Conservation (phyloP, 2,888 invertebrate species). For the Mamestra brassicae region DNA sequence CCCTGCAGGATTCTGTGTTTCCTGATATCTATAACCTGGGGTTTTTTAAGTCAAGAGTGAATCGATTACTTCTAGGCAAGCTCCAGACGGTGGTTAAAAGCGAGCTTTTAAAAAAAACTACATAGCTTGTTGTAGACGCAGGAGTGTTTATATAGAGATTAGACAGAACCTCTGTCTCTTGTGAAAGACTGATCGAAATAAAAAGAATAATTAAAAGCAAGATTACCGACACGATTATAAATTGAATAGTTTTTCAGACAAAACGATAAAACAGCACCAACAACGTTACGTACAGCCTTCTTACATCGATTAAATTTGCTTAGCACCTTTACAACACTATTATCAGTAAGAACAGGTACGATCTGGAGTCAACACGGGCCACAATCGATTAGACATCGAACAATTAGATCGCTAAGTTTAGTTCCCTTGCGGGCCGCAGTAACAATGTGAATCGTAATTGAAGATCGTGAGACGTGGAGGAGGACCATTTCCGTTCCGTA, state of each 20-base stretch:
- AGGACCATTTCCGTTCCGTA: slow-evolving; percentile 59
- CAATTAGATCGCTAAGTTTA: slow-evolving; percentile 69
- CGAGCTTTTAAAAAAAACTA: too few species aligned
- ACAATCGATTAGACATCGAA: slow-evolving; percentile 67
- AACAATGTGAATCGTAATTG: slow-evolving; percentile 67
- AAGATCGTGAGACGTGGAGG: slow-evolving; percentile 55
- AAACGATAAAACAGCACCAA: neutral
- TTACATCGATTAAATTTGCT: slow-evolving; percentile 16
- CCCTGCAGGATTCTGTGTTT: too few species aligned
- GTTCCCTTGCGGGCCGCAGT: slow-evolving; percentile 63
- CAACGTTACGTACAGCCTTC: neutral
- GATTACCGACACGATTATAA: neutral
- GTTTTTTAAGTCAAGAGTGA: too few species aligned
- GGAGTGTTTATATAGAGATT: neutral
- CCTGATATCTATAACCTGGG: too few species aligned
- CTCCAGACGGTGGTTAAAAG: too few species aligned
- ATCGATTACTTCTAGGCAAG: too few species aligned
- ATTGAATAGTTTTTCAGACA: neutral
- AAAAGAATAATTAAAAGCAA: neutral
- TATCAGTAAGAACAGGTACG: slow-evolving; percentile 55
- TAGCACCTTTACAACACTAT: slow-evolving; percentile 48
- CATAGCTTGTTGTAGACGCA: neutral
- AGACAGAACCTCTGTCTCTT: neutral
- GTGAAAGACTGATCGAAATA: neutral
- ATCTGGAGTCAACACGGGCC: slow-evolving; percentile 58